Percentiles rank a stretch among this genome's conserved stretches.
phyloP scores from a whole-genome alignment of 2,888 invertebrate genomes.

The Allophyes oxyacanthae region DNA sequence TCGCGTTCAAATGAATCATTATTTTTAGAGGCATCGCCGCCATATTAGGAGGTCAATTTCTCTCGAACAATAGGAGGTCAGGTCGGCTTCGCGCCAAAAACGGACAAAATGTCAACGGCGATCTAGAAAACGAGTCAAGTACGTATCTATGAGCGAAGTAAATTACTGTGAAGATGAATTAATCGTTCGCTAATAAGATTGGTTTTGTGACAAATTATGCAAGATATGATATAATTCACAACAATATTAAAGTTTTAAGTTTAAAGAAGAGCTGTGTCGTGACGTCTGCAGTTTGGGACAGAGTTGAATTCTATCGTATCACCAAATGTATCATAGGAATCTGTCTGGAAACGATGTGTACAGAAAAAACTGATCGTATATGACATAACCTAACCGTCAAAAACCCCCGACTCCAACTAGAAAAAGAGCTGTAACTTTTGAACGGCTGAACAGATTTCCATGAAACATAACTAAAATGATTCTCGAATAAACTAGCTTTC shows the following conservation, averaged over 20 bases:
- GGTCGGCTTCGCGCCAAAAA: conserved; percentile 43
- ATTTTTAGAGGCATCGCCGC: conserved; percentile 55
- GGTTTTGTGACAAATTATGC: conserved; percentile 21
- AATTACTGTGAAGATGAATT: conserved; percentile 14
- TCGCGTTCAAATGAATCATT: conserved; percentile 55
- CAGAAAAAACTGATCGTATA: too few relatives aligned
- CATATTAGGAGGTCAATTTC: conserved; percentile 57
- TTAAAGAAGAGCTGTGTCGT: too few relatives aligned
- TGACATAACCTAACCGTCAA: too few relatives aligned
- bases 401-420: too few relatives aligned
- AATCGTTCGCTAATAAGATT: conserved; percentile 22
- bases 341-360: too few relatives aligned
- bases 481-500: too few relatives aligned
- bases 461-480: too few relatives aligned
- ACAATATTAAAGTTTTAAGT: not conserved
- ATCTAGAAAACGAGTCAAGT: conserved; percentile 37
- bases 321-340: too few relatives aligned
- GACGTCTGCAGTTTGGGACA: too few relatives aligned
- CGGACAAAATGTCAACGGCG: conserved; percentile 51
- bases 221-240: conserved; percentile 1
- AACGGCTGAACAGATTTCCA: too few relatives aligned
- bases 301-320: too few relatives aligned
- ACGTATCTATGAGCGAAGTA: conserved; percentile 28
- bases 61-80: conserved; percentile 54
- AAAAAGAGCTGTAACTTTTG: too few relatives aligned